These are phyloP conservation scores for Operophtera brumata DNA, from an alignment of 2,888 invertebrate genomes.

Conservation along the genomic window DNA sequence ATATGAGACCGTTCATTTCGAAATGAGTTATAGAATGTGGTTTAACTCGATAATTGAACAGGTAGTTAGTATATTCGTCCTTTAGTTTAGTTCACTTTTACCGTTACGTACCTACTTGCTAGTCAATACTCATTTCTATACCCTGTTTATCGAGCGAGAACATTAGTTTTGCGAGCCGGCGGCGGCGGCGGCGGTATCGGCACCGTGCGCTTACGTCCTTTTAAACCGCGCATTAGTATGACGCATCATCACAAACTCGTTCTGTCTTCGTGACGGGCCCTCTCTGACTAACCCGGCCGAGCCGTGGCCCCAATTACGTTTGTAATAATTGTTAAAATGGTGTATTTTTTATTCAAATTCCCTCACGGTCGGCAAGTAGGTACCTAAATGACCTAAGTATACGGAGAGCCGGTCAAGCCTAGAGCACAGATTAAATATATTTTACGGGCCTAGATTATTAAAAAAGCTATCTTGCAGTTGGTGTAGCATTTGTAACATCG, in stretches of 20 bases:
- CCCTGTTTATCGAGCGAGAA: not conserved
- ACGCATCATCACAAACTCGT: slow-evolving; percentile 55
- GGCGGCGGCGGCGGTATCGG: slow-evolving; percentile 24
- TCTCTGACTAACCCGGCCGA: slow-evolving; percentile 47
- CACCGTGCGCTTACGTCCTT: slow-evolving; percentile 37
- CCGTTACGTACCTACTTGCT: not conserved
- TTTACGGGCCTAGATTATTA: no score
- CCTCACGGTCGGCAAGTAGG: not conserved
- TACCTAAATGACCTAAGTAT: no score
- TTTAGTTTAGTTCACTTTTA: not conserved
- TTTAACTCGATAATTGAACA: no score
- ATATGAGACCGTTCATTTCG: no score
- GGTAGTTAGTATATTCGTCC: no score
- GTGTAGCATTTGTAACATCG: no score
- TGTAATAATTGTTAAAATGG: slow-evolving; percentile 36
- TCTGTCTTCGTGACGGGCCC: slow-evolving; percentile 44
- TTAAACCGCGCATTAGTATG: slow-evolving; percentile 38
- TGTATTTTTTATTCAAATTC: slow-evolving; percentile 10
- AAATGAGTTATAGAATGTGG: no score
- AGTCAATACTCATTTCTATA: not conserved
- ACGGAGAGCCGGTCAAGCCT: no score
- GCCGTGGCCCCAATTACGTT: slow-evolving; percentile 47
- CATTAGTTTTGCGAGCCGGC: not conserved
- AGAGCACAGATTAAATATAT: no score
- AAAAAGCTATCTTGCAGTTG: no score